Evolutionary conservation across 2,888 invertebrate genomes (phyloP), one percentile per base, ranked within the genome.

Genomic region (Sarcophaga caerulescens): DNA sequence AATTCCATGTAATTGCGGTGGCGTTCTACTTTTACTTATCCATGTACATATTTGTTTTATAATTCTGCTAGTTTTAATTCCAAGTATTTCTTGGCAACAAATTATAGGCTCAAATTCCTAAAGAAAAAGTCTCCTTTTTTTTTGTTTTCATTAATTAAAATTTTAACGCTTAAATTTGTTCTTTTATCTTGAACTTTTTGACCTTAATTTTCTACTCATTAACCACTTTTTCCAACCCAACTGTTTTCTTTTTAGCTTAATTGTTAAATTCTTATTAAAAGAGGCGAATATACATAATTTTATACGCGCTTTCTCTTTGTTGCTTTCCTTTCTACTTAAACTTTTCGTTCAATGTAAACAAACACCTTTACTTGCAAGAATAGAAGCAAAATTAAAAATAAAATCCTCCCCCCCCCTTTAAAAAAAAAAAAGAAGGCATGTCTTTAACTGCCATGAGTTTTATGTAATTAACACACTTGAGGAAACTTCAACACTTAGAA

Each of bases 121-220:
- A 17, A 57, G 1, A 57, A 12, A 57, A 12, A 57, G 17, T 57
- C 0, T 17, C 44, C 17, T 52, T 52, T 47, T 17, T 17, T 70
- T 71, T 59, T 59, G 57, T 63, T 47, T 63, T 66, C 73, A 73
- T 73, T 80, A 80, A 74, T 80, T 80, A 80, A 68, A 63, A 73
- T 80, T 71, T 73, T 80, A 59, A 80, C 80, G 74, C 80, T 82
- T 77, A 60, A 59, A 23, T 44, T 71, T 63, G 17, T 17, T 47
- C 6, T 62, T 65, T 10, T 65, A 5, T 59, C 47, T 57, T 47
- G 11, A 79, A 74, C 69, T 63, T 70, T 74, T 35, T 70, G 59
- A 75, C 83, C 78, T 69, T 79, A 79, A 83, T 84, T 45, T 79
- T 69, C 52, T 59, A 63, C 83, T 79, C 78, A 70, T 79, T 79